phyloP scores from a whole-genome alignment of 2,797 vertebrate genomes.

The Mus minutoides region DNA sequence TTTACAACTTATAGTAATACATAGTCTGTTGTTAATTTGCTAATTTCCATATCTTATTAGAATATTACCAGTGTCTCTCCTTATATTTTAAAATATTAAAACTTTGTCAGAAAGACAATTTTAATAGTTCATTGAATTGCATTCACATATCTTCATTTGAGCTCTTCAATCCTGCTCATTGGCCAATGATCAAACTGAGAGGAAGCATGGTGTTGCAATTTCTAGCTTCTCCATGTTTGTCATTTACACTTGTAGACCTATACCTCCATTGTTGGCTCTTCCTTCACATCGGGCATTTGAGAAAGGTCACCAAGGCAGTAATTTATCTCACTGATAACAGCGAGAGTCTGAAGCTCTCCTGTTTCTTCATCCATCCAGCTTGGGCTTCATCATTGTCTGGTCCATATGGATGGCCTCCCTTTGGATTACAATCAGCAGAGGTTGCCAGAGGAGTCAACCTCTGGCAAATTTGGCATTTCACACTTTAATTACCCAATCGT shows the following conservation, averaged over 20 bases:
- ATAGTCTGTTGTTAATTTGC: background rate
- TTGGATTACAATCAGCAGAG: background rate
- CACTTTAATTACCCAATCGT: background rate
- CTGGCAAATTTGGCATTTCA: background rate
- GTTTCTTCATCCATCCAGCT: background rate
- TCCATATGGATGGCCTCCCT: background rate
- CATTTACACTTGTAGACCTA: background rate
- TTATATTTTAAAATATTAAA: background rate
- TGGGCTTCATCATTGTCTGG: background rate
- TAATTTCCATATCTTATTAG: background rate
- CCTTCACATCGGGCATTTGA: background rate
- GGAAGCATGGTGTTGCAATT: background rate
- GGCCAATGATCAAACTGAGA: background rate
- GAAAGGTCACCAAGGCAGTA: constrained; percentile 7
- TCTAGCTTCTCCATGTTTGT: background rate
- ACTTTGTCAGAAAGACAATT: background rate
- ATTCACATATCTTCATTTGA: background rate
- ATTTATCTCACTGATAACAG: no score
- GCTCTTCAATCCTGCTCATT: background rate
- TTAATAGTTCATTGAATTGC: background rate
- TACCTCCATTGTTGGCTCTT: background rate
- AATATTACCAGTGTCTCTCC: background rate
- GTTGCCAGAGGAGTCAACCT: background rate
- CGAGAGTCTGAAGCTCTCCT: constrained; percentile 26
- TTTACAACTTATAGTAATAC: background rate